phyloP scores from a whole-genome alignment of 2,888 invertebrate species.

The Nomada lathburiana region DNA sequence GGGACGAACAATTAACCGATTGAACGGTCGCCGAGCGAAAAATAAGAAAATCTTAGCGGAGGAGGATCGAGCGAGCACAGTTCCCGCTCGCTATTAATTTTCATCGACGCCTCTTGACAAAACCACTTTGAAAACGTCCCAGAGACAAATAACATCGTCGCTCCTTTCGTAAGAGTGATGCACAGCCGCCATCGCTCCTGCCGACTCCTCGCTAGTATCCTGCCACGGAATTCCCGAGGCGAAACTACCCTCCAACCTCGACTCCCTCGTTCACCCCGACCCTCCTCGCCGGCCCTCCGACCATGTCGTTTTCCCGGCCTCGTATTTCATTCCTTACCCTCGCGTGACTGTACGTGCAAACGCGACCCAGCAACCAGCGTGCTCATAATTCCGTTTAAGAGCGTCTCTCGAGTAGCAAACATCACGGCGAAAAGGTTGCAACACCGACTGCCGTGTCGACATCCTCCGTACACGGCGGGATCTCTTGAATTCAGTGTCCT shows the following conservation, averaged over 20 bases:
- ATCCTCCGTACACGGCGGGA: background rate
- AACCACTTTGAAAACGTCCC: slow-evolving; percentile 66
- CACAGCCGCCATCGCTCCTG: slow-evolving; percentile 67
- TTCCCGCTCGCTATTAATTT: slow-evolving; percentile 59
- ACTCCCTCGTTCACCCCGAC: slow-evolving; percentile 23
- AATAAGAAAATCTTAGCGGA: slow-evolving; percentile 50
- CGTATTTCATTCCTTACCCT: slow-evolving; percentile 66
- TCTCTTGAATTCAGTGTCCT: background rate
- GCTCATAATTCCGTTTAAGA: slow-evolving; percentile 68
- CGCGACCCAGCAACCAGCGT: slow-evolving; percentile 45
- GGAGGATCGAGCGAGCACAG: slow-evolving; percentile 52
- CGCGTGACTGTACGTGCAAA: slow-evolving; percentile 26
- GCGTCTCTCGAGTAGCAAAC: slow-evolving; percentile 45
- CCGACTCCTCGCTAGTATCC: slow-evolving; percentile 54
- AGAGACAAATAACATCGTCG: slow-evolving; percentile 66
- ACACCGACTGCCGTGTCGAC: background rate
- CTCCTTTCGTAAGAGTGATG: slow-evolving; percentile 66
- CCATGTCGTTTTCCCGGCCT: slow-evolving; percentile 44
- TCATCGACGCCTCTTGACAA: slow-evolving; percentile 68
- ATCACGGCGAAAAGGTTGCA: slow-evolving; percentile 46
- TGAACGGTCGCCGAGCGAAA: too few relatives aligned
- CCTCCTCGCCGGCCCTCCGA: slow-evolving; percentile 7
- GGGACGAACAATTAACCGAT: slow-evolving; percentile 10
- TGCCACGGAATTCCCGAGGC: slow-evolving; percentile 67
- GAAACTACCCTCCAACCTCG: slow-evolving; percentile 57